Base-by-base conservation (phyloP, 2,888 invertebrate species). In the Ommatoiulus sabulosus region DNA sequence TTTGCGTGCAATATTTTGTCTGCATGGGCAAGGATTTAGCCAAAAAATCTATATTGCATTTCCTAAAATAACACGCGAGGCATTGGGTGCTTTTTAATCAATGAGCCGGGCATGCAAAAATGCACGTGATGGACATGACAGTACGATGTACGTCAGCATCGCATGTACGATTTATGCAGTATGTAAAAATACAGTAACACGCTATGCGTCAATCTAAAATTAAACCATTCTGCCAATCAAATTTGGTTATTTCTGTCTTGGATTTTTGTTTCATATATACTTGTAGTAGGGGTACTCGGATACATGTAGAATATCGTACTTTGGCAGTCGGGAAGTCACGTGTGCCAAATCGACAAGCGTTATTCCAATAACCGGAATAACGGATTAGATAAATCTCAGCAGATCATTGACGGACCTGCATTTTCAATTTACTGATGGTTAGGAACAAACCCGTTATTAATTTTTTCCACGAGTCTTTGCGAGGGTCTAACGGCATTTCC, bases 161-260 rank as follows among this genome's bases (percentile, higher is more conserved):
- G 15, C 35, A 80, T 80, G 80, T 35, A 35, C 80, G 35, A 15
- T 80, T 80, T 24, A 43, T 80, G 35, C 35, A 35, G 35, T 35
- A 35, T 15, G 80, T 43, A 35, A 80, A 80, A 80, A 80, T 80
- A 15, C 35, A 35, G 15, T 35, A 24, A 15, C 80, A 80, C 80
- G 80, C 80, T 15, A 80, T 80, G 35, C 35, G 24, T 35, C 4
- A 80, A 80, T 80, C 80, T 35, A 80, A 80, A 80, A 80, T 80
- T 80, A 35, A 80, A 80, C 12, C 35, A 80, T 80, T 80, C 10
- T 3, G 80, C 35, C 35, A 80, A 80, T 80, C 80, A 80, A 80
- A 80, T 4, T 80, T 24, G 80, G 3, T 80, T 80, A 24, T 80
- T 24, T 72, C 35, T 43, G 5, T 3, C 15, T 15, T 24, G 10